Base-by-base conservation (phyloP, 2,888 invertebrate species). In the Mesorhabditis sp. region DNA sequence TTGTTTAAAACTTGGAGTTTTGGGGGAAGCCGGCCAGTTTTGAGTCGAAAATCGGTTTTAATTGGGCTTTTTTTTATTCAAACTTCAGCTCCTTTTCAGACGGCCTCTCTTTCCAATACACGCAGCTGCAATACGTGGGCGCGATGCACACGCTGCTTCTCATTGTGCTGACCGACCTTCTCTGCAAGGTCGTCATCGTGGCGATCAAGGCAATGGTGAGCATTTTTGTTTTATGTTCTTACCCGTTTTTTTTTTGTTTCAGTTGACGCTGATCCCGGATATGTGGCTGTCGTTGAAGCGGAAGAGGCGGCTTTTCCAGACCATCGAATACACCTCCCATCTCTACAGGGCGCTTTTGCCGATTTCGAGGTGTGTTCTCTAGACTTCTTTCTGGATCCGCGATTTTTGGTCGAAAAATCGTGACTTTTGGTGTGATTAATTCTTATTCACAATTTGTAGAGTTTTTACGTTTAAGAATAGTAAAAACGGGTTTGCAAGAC, bases 291-390 rank as follows among this genome's bases (percentile, higher is more conserved):
- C 10, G n/a, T n/a, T 50, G 58, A 50, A 50, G 58, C 7, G 58
- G 58, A 70, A 70, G 28, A 13, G 72, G 13, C 45, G 72, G n/a
- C 64, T 72, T 7, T 67, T 72, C 63, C 74, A 74, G 50, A 72
- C 65, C 45, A 63, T 66, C 10, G 74, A 74, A 67, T 74, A 74
- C 62, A 13, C 66, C 45, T 74, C 74, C 2, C 74, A 74, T 13
- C 58, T 50, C 7, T n/a, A 7, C 10, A 13, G 63, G 41, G 63
- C 28, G 15, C n/a, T 62, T 62, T 7, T n/a, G 10, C 63, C 10
- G 63, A 62, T 7, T 7, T 28, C n/a, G 10, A 7, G 10, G 63
- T 62, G 41, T 6, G 15, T 62, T 7, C 2, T 7, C 28, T 28
- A 28, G 28, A 28, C 28, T 28, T 28, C 28, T 28, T 28, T 28